Conservation (phyloP, 1,140 invertebrate genomes). For the Neuroterus valhalla region DNA sequence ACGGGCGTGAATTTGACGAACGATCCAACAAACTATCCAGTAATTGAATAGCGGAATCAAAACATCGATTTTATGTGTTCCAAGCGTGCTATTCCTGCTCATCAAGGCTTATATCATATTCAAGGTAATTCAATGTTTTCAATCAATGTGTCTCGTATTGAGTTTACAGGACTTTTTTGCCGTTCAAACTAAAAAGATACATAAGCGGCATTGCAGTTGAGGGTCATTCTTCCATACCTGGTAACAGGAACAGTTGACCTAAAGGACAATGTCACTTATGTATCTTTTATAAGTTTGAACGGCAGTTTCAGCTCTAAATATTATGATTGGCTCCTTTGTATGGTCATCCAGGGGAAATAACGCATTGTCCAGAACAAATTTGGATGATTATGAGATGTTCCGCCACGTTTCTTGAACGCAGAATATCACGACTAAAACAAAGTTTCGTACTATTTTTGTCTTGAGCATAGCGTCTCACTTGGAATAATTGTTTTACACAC, state of each 20-base stretch:
- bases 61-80: not conserved
- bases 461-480: not conserved
- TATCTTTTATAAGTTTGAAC: too few species aligned
- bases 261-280: too few species aligned
- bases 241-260: too few species aligned
- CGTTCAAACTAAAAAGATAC: too few species aligned
- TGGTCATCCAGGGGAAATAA: not conserved
- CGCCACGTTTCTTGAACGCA: not conserved
- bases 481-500: not conserved
- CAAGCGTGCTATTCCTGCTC: not conserved
- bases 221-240: too few species aligned
- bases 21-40: not conserved
- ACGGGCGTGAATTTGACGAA: slow-evolving; percentile 37
- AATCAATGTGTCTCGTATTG: not conserved
- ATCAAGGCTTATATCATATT: not conserved
- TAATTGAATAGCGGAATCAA: slow-evolving; percentile 39
- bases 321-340: too few species aligned
- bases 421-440: not conserved
- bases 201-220: too few species aligned
- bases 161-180: too few species aligned
- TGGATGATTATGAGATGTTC: not conserved
- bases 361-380: not conserved
- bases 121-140: not conserved
- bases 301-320: too few species aligned
- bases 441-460: not conserved